Evolutionary conservation across 2,888 invertebrate genomes (phyloP), one percentile per base, ranked within the genome.

Genomic region (Sesia bembeciformis): DNA sequence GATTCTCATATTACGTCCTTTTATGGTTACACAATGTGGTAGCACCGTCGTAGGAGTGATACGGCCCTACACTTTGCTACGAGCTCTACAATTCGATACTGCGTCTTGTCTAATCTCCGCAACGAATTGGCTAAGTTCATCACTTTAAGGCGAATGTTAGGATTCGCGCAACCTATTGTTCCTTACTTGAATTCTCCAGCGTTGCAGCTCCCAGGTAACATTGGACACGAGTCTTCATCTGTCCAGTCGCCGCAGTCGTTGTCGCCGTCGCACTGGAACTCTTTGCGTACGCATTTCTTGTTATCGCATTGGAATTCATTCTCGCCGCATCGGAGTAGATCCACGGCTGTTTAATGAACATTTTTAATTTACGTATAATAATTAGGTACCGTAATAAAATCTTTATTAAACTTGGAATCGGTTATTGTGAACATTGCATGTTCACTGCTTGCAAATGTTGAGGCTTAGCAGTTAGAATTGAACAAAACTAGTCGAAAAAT

Each of bases 211-310:
- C 92, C 92, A 0, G 91, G 91, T 61, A 91, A 83, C 66, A 91
- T 91, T 0, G 93, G 92, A 67, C 96, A 96, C 59, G 93, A 92
- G 67, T 94, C 93, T 72, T 96, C 96, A 68, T 96, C 96, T 54
- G 95, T 95, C 93, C 95, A 95, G 72, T 97, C 96, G 0, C 94
- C 95, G 67, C 96, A 96, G 71, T 97, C 96, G 68, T 96, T 94
- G 69, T 96, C 95, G 0, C 95, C 94, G 64, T 97, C 96, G 71
- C 96, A 96, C 59, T 93, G 92, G 72, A 94, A 96, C 57, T 93
- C 92, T 64, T 91, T 91, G 46, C 93, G 90, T 51, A 96, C 93
- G 74, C 96, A 97, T 55, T 93, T 91, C 40, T 91, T 91, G 68
- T 93, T 93, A 56, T 91, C 84, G 68, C 96, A 96, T 74, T 93